Base-by-base conservation (phyloP, 2,113 vertebrate genomes). In the Brachypodius melanocephalos region DNA sequence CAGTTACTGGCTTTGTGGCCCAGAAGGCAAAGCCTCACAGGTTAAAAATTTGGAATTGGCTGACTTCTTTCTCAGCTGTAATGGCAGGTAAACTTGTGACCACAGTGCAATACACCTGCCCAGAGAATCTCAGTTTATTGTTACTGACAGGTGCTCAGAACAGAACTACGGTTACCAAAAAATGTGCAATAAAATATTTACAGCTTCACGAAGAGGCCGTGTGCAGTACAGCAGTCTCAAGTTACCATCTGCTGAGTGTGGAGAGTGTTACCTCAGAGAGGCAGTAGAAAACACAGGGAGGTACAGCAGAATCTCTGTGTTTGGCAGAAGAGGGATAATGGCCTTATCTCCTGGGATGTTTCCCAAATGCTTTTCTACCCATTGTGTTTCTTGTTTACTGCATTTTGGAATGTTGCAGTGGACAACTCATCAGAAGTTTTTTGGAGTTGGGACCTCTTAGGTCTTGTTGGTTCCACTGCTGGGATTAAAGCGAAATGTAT, bases 251-350 rank as follows among this genome's bases (percentile, higher is more conserved):
- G 8, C 26, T 32, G 8, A 21, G 26, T 1, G 0, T 22, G 42
- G 20, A 1, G 0, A 57, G 36, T 10, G 31, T 2, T 4, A 12
- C 21, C 25, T 40, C 14, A 1, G 6, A 43, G 2, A 1, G 49
- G 68, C 58, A 43, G 22, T 4, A 76, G 57, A 29, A 66, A 25
- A 72, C 1, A 2, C 0, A 0, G 14, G n/a, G 48, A n/a, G 0
- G 0, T 5, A 2, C 12, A 8, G 10, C 48, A 46, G 48, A 26
- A 14, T 5, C 22, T 51, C 31, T 10, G 0, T 25, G 13, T 62
- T 72, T 59, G n/a, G 59, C 43, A n/a, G 28, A 28, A 43, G 26
- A 81, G 6, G 48, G 19, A 32, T 11, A 43, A 32, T 0, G 2
- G 24, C 29, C 22, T 32, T 61, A 38, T 85, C 25, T 48, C 19